These are phyloP conservation scores for Ceryle rudis DNA, from an alignment of 2,797 vertebrate genomes.

Conservation along the genomic window DNA sequence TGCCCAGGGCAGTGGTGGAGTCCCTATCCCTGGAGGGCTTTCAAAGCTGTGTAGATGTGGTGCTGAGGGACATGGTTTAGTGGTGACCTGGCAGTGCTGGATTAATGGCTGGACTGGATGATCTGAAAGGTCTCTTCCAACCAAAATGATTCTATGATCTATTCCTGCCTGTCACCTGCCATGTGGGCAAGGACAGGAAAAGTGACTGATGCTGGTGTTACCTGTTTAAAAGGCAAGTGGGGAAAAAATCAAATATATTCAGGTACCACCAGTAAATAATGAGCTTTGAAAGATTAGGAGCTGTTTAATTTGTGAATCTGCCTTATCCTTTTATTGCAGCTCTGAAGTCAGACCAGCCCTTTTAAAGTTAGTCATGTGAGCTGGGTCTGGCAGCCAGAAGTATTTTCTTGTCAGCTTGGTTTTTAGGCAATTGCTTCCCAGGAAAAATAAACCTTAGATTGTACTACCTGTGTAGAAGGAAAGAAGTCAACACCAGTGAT, in stretches of 20 bases:
- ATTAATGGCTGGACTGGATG: background rate
- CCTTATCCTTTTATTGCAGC: background rate
- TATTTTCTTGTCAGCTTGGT: background rate
- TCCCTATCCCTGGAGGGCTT: background rate
- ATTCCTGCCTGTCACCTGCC: fast-evolving
- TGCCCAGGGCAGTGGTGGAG: background rate
- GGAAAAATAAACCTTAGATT: background rate
- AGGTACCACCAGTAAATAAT: background rate
- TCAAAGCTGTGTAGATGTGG: background rate
- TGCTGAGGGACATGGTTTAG: background rate
- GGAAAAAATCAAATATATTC: fast-evolving
- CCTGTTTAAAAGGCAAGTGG: background rate
- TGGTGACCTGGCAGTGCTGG: background rate
- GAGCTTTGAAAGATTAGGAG: background rate
- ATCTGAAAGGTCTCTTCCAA: background rate
- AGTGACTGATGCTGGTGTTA: no score
- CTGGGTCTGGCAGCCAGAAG: background rate
- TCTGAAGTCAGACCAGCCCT: background rate
- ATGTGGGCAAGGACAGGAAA: background rate
- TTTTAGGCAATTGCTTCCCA: background rate
- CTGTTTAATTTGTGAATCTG: background rate
- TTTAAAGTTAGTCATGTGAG: fast-evolving
- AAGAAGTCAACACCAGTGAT: background rate
- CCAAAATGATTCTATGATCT: background rate
- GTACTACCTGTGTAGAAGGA: background rate